Conservation (phyloP, 1,140 invertebrate genomes). For the Brevipalpus yothersi region DNA sequence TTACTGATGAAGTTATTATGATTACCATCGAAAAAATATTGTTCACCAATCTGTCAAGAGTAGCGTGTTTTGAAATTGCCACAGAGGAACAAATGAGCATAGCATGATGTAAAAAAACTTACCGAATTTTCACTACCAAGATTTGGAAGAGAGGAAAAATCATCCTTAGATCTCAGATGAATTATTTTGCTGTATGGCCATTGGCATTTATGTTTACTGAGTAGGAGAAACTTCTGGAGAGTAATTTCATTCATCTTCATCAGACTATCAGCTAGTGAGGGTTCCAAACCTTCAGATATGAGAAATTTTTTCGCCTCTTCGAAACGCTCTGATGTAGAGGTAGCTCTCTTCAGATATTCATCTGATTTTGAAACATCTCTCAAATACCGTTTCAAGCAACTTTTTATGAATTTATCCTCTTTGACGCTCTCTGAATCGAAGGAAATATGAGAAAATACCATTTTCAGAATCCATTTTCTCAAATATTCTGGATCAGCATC, state of each 20-base stretch:
- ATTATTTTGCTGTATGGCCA: background rate
- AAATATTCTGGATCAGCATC: conserved; percentile 40
- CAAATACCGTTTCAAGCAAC: background rate
- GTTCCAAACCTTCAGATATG: background rate
- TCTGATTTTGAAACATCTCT: background rate
- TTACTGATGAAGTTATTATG: no score
- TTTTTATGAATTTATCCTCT: background rate
- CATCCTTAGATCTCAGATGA: background rate
- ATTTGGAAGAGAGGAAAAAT: background rate
- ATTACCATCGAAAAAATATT: no score
- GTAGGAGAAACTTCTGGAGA: background rate
- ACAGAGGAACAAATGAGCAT: no score
- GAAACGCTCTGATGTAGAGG: background rate
- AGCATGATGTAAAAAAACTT: background rate
- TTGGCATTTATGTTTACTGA: no score
- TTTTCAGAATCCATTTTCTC: conserved; percentile 41
- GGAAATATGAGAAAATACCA: no score
- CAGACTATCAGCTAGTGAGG: background rate
- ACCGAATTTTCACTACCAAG: background rate
- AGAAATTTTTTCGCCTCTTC: background rate
- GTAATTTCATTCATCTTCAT: background rate
- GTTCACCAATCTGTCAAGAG: no score
- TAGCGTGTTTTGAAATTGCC: no score
- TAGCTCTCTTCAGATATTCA: background rate
- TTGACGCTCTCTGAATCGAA: background rate